Evolutionary conservation across 2,113 vertebrate genomes (phyloP).

Genomic region (Corapipo altera): DNA sequence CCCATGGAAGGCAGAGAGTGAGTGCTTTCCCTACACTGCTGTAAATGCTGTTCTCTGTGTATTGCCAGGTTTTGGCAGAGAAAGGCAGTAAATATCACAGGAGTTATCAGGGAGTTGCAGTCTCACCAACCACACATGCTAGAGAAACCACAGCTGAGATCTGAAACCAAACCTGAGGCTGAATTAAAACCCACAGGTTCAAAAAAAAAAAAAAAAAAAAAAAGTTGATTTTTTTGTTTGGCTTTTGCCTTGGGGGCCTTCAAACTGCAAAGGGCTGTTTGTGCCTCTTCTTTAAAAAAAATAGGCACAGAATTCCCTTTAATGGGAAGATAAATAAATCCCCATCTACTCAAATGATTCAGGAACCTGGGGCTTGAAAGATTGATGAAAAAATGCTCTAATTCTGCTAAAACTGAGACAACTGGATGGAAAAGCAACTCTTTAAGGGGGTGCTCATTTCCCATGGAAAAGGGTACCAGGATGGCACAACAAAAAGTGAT

Average conservation of each 20-base stretch:
- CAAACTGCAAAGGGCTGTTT: background rate
- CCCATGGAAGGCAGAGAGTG: background rate
- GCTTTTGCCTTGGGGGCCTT: background rate
- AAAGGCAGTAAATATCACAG: background rate
- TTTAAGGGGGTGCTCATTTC: background rate
- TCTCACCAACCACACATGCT: background rate
- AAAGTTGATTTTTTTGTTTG: background rate
- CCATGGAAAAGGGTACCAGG: background rate
- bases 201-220: background rate
- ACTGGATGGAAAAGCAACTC: background rate
- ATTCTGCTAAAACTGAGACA: background rate
- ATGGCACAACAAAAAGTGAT: background rate
- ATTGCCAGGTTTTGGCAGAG: background rate
- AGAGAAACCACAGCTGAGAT: background rate
- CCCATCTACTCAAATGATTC: background rate
- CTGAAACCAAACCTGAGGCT: background rate
- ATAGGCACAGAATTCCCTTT: background rate
- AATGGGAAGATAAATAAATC: background rate
- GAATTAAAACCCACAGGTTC: background rate
- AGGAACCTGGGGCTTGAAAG: background rate
- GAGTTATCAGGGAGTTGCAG: background rate
- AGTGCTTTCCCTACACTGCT: constrained; percentile 12
- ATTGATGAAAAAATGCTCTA: background rate
- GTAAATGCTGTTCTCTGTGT: background rate
- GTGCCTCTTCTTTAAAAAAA: background rate